phyloP scores from a whole-genome alignment of 2,797 vertebrate genomes.

The Brachyalestes nurse region DNA sequence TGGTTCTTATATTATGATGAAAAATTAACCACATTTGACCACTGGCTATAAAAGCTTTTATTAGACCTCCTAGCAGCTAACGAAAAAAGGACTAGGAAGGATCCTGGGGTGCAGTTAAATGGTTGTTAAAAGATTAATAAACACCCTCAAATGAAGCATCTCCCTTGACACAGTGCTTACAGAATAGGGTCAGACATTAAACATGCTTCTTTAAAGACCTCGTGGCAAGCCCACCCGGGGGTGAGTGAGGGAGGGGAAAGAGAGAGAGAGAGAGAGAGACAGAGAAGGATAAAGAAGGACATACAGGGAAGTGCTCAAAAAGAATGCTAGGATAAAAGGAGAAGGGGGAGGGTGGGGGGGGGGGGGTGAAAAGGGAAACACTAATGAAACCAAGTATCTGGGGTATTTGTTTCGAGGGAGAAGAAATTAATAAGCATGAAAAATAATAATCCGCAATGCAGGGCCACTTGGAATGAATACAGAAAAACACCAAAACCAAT shows the following conservation, averaged over 20 bases:
- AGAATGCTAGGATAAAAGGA: neutral
- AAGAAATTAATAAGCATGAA: slow-evolving; percentile 72
- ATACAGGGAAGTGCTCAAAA: neutral
- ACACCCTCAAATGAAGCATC: slow-evolving; percentile 55
- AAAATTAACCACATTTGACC: slow-evolving; percentile 20
- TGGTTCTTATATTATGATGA: slow-evolving; percentile 16
- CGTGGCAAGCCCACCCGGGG: slow-evolving; percentile 18
- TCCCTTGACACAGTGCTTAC: slow-evolving; percentile 44
- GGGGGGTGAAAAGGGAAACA: slow-evolving; percentile 43
- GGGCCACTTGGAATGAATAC: slow-evolving; percentile 63
- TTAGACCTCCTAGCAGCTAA: slow-evolving; percentile 17
- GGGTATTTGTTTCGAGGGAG: slow-evolving; percentile 69
- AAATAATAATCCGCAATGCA: slow-evolving; percentile 68
- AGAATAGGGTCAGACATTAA: slow-evolving; percentile 52
- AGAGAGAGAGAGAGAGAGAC: neutral
- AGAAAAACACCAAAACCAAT: slow-evolving; percentile 65
- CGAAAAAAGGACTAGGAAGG: slow-evolving; percentile 9
- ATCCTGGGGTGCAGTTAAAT: slow-evolving; percentile 34
- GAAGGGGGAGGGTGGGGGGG: neutral
- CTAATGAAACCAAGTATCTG: slow-evolving; percentile 63
- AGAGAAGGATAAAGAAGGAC: neutral
- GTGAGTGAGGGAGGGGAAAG: slow-evolving; percentile 19
- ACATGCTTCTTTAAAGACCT: slow-evolving; percentile 38
- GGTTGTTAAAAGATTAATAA: slow-evolving; percentile 56
- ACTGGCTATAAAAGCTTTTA: slow-evolving; percentile 3